These are phyloP conservation scores for Acestrorhynchus altus DNA, from an alignment of 2,797 vertebrate genomes.

Conservation along the genomic window DNA sequence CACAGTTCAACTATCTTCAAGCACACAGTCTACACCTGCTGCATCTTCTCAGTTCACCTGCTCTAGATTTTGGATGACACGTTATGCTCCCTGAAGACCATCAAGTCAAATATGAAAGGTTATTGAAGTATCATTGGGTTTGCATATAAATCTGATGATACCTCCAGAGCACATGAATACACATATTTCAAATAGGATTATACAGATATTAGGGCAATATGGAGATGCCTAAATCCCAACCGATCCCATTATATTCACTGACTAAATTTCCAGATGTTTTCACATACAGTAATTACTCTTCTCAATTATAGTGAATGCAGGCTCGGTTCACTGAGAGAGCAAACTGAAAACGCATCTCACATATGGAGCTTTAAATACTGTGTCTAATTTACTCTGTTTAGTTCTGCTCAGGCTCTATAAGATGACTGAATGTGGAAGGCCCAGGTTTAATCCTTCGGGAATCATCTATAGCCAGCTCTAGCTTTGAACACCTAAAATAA, in stretches of 20 bases:
- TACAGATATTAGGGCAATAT: constrained; percentile 51
- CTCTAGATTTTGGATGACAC: background rate
- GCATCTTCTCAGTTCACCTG: constrained; percentile 5
- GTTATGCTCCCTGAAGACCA: constrained; percentile 16
- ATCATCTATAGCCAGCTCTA: background rate
- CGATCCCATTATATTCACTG: constrained; percentile 50
- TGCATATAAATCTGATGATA: constrained; percentile 55
- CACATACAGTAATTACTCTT: constrained; percentile 35
- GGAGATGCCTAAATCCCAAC: constrained; percentile 46
- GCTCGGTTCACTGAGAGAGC: background rate
- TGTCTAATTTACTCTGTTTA: background rate
- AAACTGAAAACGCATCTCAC: background rate
- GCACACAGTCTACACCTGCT: constrained; percentile 20
- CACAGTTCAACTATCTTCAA: constrained; percentile 3
- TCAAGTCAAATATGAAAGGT: constrained; percentile 22
- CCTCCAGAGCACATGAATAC: constrained; percentile 39
- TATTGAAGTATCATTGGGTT: constrained; percentile 38
- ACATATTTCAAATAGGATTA: constrained; percentile 54
- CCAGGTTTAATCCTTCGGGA: background rate
- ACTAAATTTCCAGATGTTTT: constrained; percentile 37
- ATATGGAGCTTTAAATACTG: background rate
- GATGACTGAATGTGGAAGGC: background rate
- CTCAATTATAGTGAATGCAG: constrained; percentile 30
- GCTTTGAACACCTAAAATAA: background rate
- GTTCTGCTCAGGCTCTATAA: background rate